Percentiles rank a stretch among this genome's conserved stretches.
Evolutionary conservation across 1,140 invertebrate genomes (phyloP).

Genomic region (Drosophila sturtevanti): DNA sequence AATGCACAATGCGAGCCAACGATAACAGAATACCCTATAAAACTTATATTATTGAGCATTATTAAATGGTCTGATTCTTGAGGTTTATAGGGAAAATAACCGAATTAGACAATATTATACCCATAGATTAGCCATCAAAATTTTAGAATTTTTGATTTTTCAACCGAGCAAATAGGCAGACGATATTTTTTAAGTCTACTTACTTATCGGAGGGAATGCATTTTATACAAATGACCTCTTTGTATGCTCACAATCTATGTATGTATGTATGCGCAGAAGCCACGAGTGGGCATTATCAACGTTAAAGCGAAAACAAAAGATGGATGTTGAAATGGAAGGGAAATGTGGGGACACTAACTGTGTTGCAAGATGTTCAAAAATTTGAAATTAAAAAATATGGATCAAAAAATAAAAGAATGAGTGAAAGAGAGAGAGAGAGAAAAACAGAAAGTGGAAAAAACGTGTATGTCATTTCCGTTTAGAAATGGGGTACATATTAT

Average conservation of each 20-base stretch:
- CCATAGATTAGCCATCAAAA: too few species aligned
- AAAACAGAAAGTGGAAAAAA: not conserved
- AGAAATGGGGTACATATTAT: constrained; percentile 3
- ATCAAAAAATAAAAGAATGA: not conserved
- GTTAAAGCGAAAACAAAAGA: constrained; percentile 18
- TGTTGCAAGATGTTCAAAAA: constrained; percentile 34
- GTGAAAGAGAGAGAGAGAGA: not conserved
- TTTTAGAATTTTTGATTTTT: too few species aligned
- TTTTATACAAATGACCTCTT: not conserved
- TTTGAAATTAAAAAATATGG: not conserved
- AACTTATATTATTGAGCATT: too few species aligned
- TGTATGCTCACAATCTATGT: not conserved
- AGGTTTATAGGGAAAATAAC: too few species aligned
- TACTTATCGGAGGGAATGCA: too few species aligned
- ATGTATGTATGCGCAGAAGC: too few species aligned
- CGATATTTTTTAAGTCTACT: too few species aligned
- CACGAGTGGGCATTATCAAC: constrained; percentile 6
- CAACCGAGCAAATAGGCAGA: too few species aligned
- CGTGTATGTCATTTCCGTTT: constrained; percentile 21
- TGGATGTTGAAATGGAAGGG: not conserved
- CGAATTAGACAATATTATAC: too few species aligned
- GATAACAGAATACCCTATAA: not conserved
- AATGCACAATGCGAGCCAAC: not conserved
- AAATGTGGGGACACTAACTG: not conserved
- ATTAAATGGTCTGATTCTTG: too few species aligned